Base-by-base conservation (phyloP, 2,888 invertebrate genomes). In the Melinaea marsaeus region DNA sequence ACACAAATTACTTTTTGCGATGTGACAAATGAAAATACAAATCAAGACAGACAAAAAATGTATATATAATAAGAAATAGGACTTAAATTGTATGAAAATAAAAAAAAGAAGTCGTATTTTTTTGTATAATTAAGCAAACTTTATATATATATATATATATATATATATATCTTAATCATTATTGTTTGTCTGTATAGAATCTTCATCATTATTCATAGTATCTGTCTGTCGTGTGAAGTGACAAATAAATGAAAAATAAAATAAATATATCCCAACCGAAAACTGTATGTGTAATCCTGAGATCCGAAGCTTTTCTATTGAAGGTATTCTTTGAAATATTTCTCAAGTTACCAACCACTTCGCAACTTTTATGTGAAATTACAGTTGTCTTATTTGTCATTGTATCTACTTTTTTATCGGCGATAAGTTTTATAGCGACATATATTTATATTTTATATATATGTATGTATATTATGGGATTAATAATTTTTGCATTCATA, bases 221-320 rank as follows among this genome's bases (percentile, higher is more conserved):
- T 61, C 57, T 57, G 57, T 51, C 57, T 32, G 37, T 13, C 42
- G 13, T 51, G 5, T 51, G 32, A 51, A 51, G 2, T 51, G 7
- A 32, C 51, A 32, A 57, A 37, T 13, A 42, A 63, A 59, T 58
- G 56, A 60, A 63, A 60, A 55, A 60, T 62, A 62, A 62, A 62
- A 57, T 22, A 45, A 64, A 66, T 46, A 57, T 55, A 51, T 58
- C 60, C 60, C 57, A 59, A 65, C 59, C 55, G 57, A 66, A 60
- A 66, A 66, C 63, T 63, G 66, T 63, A 63, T 35, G 42, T 61
- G 62, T 66, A 64, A 62, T 68, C 68, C 58, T 57, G n/a, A 51
- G 32, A 51, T 51, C 58, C 56, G 47, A 60, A 61, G 34, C 61
- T 54, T 58, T 55, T 47, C 54, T 66, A 57, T 55, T 59, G 63